Percentiles rank a stretch among this genome's conserved stretches.
phyloP scores from a whole-genome alignment of 1,140 invertebrate species.

The Platyscapa corneri region DNA sequence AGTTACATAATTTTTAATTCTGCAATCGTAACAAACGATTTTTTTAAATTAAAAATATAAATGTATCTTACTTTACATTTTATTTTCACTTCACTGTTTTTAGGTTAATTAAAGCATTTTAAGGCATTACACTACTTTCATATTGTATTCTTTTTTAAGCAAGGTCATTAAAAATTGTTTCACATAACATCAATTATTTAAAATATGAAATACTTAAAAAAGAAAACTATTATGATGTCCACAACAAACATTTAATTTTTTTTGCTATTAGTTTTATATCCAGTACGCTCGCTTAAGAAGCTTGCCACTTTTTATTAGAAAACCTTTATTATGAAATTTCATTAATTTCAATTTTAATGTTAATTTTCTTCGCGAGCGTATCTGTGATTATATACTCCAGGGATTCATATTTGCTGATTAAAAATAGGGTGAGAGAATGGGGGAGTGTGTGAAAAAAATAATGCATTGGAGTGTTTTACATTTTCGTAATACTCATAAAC shows the following conservation, averaged over 20 bases:
- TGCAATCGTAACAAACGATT: background rate
- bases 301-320: background rate
- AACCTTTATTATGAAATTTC: background rate
- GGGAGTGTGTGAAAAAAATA: background rate
- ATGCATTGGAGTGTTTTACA: background rate
- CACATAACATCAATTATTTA: background rate
- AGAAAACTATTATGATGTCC: background rate
- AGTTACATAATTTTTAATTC: background rate
- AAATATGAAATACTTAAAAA: constrained; percentile 3
- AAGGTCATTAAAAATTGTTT: background rate
- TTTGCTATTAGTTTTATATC: background rate
- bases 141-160: constrained; percentile 2
- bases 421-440: background rate
- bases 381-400: background rate
- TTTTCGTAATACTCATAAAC: constrained; percentile 10
- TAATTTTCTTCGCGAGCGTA: constrained; percentile 32
- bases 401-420: background rate
- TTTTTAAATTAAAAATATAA: background rate
- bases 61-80: background rate
- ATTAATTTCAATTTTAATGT: background rate
- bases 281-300: constrained; percentile 5
- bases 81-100: background rate
- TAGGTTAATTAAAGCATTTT: background rate
- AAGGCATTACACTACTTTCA: background rate
- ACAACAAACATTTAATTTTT: background rate